These are phyloP conservation scores for Prolemur simus DNA, from an alignment of 2,113 vertebrate species.

Conservation along the genomic window DNA sequence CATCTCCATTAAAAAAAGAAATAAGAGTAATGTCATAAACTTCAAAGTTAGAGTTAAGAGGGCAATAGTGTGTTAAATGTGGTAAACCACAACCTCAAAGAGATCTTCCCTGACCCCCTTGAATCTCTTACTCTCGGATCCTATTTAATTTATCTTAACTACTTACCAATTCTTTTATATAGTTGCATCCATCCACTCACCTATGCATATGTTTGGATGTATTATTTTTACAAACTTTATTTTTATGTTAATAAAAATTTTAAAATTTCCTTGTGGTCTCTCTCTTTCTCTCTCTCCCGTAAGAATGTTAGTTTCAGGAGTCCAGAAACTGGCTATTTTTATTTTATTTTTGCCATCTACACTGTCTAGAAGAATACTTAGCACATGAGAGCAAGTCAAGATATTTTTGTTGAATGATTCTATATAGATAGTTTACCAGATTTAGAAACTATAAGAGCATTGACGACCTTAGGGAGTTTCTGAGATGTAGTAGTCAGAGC, in stretches of 20 bases:
- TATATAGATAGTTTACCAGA: background rate
- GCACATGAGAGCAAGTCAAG: background rate
- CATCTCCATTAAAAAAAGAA: background rate
- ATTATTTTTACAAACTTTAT: background rate
- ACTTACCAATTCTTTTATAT: background rate
- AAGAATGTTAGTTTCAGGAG: background rate
- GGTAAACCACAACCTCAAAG: background rate
- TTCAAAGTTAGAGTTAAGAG: slow-evolving; percentile 22
- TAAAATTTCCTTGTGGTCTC: background rate
- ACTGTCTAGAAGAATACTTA: background rate
- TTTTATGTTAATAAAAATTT: background rate
- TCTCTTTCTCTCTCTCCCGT: background rate
- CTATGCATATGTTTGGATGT: background rate
- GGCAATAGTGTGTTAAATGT: background rate
- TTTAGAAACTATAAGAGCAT: background rate
- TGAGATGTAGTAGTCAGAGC: background rate
- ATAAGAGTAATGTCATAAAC: background rate
- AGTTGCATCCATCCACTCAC: background rate
- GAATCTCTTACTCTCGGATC: background rate
- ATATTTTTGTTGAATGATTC: background rate
- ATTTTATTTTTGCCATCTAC: background rate
- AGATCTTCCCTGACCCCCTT: background rate
- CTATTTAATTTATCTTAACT: background rate
- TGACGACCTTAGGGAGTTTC: background rate
- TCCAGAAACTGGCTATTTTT: background rate